Evolutionary conservation across 2,888 invertebrate genomes (phyloP), one percentile per base, ranked within the genome.

Genomic region (Chalcis sispes): DNA sequence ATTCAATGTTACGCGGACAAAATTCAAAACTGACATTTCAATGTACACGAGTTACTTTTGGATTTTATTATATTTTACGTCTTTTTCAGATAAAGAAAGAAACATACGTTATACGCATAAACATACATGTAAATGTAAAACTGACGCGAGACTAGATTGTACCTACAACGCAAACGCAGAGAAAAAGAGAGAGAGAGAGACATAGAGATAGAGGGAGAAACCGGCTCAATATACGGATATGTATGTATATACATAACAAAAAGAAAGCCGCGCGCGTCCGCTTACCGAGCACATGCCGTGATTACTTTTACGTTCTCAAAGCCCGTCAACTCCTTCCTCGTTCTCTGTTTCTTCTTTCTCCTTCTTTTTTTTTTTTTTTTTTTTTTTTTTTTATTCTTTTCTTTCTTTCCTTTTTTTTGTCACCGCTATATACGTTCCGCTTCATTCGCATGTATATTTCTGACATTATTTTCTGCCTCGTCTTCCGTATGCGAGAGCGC

Each of bases 291-390:
- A 32, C 65, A 8, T 48, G 23, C 29, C 64, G 62, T 77, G 77
- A 77, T 77, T 77, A 77, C 72, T 77, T 77, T 69, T 77, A 58
- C 69, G 72, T 69, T 72, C 72, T 77, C 72, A 77, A 77, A 77
- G 77, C 72, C 72, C 58, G 72, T 77, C 77, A 77, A 52, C 40
- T 77, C 69, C 76, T 64, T 61, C 25, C 54, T 15, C 72, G 58
- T 48, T 13, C 62, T 66, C 64, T n/a, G 42, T 13, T 13, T 42
- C 42, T 42, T 42, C 42, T 42, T 61, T 69, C 58, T 75, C 46
- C 46, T 65, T 27, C 59, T 42, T 25, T 27, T 15, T 62, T 40
- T 23, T 70, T 61, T 65, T 65, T 71, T 59, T 71, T 46, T 66
- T 61, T 65, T 62, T 32, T 36, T 13, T 18, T 48, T 32, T 25